These are phyloP conservation scores for Liolophura sinensis DNA, from an alignment of 1,140 invertebrate species.

Conservation along the genomic window DNA sequence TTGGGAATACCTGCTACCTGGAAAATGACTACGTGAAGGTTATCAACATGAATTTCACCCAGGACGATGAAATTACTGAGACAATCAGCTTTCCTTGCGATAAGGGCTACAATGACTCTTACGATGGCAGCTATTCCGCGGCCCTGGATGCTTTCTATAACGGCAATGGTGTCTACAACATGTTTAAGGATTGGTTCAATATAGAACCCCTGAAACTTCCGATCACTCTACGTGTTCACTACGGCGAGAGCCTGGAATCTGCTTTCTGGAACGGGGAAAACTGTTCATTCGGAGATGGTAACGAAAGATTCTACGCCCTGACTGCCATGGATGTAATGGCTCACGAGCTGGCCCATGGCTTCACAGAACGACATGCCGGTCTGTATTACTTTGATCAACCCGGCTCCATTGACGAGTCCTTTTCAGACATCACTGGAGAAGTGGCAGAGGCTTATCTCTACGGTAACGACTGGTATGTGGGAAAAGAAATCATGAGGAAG, in stretches of 20 bases:
- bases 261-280: constrained; percentile 18
- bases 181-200: constrained; percentile 28
- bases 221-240: constrained; percentile 27
- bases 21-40: constrained; percentile 33
- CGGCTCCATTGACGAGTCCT: constrained; percentile 35
- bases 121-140: constrained; percentile 30
- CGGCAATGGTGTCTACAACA: constrained; percentile 14
- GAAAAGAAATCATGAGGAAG: constrained; percentile 18
- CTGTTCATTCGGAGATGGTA: constrained; percentile 29
- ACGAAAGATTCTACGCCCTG: constrained; percentile 18
- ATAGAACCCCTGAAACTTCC: constrained; percentile 11
- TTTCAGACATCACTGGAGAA: constrained; percentile 38
- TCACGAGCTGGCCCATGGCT: constrained; percentile 35
- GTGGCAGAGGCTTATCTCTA: constrained; percentile 19
- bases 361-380: constrained; percentile 26
- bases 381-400: constrained; percentile 29
- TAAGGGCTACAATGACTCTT: constrained; percentile 15
- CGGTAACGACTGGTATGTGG: constrained; percentile 16
- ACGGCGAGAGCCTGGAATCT: constrained; percentile 15
- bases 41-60: constrained; percentile 19
- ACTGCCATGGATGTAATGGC: constrained; percentile 21
- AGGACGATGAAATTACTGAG: constrained; percentile 11
- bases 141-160: constrained; percentile 29
- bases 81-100: constrained; percentile 17
- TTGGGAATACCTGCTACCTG: constrained; percentile 17